Base-by-base conservation (phyloP, 2,113 vertebrate species). In the Phyllopteryx taeniolatus region DNA sequence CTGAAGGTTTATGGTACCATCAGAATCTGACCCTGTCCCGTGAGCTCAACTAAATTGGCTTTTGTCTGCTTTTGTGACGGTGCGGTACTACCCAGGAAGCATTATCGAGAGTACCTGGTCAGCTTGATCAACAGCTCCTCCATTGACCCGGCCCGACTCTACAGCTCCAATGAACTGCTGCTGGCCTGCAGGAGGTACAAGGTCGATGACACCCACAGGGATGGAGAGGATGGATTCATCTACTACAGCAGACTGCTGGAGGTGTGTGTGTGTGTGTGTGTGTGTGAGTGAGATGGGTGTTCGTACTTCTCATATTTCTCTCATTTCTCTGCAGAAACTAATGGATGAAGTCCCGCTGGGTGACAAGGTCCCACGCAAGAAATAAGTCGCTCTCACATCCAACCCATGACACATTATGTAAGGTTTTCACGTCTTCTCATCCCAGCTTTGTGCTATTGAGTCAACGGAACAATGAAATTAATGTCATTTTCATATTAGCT, bases 101-200 rank as follows among this genome's bases (percentile, higher is more conserved):
- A 95, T 80, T 95, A 95, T 86, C 90, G 94, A 61, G 95, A 96
- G 64, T 96, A 95, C 80, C 91, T 96, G 76, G 95, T 96, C 68
- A 95, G 93, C 75, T 92, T 95, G 66, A 95, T 95, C 89, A 96
- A 95, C 49, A 92, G 92, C 49, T 92, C 93, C 70, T 93, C 93
- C 0, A 81, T 95, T 22, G 95, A 95, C 80, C 95, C 95, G 0
- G 94, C 94, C 12, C 84, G 82, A 4, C 88, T 94, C 8, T 96
- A 92, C 62, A 87, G 88, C 9, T 74, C 90, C 51, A 92, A 89
- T 0, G 94, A 96, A 78, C 85, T 94, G 51, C 80, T 90, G 43
- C 82, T 92, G 3, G 95, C 93, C 70, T 94, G 91, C 51, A 85
- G 81, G 42, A 93, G 95, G 56, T 94, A 95, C 87, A 92, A 91